Conservation (phyloP, 1,140 invertebrate genomes). For the Drosophila novamexicana region DNA sequence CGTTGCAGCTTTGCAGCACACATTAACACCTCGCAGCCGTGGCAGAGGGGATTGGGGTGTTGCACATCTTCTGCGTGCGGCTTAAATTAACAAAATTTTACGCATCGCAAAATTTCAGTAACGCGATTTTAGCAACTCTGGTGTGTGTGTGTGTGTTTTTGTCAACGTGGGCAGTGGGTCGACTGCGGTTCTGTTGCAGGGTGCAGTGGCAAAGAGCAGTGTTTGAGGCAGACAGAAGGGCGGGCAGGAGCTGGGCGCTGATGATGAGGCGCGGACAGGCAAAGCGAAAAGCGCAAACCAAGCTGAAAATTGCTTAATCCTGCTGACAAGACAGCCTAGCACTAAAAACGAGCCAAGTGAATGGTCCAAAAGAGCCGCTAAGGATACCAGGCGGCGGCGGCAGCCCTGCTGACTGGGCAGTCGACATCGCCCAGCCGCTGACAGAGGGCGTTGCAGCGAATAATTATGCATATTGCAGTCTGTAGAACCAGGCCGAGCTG, state of each 20-base stretch:
- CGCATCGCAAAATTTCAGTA: conserved; percentile 72
- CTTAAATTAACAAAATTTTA: conserved; percentile 76
- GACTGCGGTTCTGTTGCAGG: conserved; percentile 1
- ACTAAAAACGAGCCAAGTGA: conserved; percentile 52
- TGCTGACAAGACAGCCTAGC: conserved; percentile 75
- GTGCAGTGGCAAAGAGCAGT: not conserved
- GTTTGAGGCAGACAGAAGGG: not conserved
- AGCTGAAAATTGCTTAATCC: conserved; percentile 82
- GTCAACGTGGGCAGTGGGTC: conserved; percentile 62
- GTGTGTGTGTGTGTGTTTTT: conserved; percentile 23
- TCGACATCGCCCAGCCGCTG: conserved; percentile 39
- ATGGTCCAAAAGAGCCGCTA: conserved; percentile 35
- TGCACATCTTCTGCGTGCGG: conserved; percentile 30
- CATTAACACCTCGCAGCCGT: conserved; percentile 48
- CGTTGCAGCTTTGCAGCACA: conserved; percentile 41
- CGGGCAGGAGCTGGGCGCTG: conserved; percentile 20
- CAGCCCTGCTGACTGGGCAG: conserved; percentile 42
- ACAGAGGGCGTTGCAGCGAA: conserved; percentile 79
- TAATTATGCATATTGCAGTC: conserved; percentile 75
- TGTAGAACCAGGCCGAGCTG: not conserved
- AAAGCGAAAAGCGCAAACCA: conserved; percentile 65
- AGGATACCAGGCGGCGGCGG: conserved; percentile 22
- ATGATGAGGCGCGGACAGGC: conserved; percentile 59
- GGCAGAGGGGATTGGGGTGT: not conserved
- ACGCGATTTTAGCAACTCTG: conserved; percentile 18